Conservation (phyloP, 2,113 vertebrate species). For the Dendrocopos noguchii region DNA sequence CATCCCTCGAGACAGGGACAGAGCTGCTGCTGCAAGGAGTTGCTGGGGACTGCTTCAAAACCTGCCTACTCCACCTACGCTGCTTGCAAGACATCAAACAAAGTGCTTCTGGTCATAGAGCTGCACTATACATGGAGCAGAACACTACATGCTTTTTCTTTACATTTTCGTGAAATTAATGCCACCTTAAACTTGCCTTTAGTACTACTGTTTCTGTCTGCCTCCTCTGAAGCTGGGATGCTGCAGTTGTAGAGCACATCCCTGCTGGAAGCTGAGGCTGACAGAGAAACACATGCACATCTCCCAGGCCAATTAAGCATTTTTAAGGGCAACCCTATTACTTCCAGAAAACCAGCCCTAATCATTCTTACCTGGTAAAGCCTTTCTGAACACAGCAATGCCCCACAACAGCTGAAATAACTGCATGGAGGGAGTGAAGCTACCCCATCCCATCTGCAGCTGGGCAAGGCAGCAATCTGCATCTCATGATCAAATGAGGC, state of each 20-base stretch:
- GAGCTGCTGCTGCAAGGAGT: neutral
- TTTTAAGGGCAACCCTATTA: neutral
- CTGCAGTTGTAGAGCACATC: neutral
- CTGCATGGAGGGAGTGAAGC: neutral
- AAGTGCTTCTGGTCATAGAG: neutral
- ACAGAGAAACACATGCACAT: neutral
- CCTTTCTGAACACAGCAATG: neutral
- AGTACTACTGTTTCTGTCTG: neutral
- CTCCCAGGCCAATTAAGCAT: neutral
- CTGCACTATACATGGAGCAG: neutral
- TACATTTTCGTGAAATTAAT: neutral
- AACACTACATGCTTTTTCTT: neutral
- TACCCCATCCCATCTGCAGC: neutral
- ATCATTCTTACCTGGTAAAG: neutral
- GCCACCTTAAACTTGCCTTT: neutral
- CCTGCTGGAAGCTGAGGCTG: neutral
- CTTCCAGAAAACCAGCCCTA: neutral
- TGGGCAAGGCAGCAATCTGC: fast-evolving
- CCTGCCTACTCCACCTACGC: neutral
- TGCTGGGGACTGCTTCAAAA: neutral
- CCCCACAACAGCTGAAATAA: neutral
- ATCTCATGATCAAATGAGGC: neutral
- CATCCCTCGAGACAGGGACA: neutral
- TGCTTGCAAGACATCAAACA: neutral
- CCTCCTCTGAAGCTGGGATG: neutral